Conservation (phyloP, 2,888 invertebrate species). For the Epinotia bilunana region DNA sequence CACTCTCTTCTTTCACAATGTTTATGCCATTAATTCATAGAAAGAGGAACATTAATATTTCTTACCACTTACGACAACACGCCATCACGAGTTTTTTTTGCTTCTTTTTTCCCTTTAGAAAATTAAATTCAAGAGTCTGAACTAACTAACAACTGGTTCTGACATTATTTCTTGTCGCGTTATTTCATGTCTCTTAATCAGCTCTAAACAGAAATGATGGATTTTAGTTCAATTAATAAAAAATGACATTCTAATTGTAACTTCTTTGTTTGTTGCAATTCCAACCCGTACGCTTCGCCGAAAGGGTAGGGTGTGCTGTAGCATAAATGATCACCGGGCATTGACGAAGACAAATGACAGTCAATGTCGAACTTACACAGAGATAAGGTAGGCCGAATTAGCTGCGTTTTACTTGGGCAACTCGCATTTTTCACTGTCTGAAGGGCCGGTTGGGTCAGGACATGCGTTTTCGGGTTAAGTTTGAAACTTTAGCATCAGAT, state of each 20-base stretch:
- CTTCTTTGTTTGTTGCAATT: slow-evolving; percentile 44
- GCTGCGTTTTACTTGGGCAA: slow-evolving; percentile 76
- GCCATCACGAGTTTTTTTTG: too few species aligned
- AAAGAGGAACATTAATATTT: too few species aligned
- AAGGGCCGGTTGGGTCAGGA: slow-evolving; percentile 57
- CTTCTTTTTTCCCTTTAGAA: too few species aligned
- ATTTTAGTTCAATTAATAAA: too few species aligned
- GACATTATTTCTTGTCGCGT: too few species aligned
- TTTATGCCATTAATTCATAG: background rate
- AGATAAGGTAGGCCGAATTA: slow-evolving; percentile 84
- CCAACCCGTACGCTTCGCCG: slow-evolving; percentile 56
- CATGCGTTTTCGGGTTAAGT: slow-evolving; percentile 37
- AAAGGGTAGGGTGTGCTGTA: slow-evolving; percentile 84
- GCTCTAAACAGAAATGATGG: too few species aligned
- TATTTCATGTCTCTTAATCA: too few species aligned
- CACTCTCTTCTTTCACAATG: background rate
- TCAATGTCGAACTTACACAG: slow-evolving; percentile 81
- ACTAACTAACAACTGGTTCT: too few species aligned
- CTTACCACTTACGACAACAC: too few species aligned
- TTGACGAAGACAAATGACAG: slow-evolving; percentile 85
- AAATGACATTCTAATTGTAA: too few species aligned
- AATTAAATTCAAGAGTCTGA: too few species aligned
- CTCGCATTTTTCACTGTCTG: slow-evolving; percentile 77
- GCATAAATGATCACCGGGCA: slow-evolving; percentile 84
- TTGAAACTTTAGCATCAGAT: slow-evolving; percentile 14